phyloP scores from a whole-genome alignment of 2,113 vertebrate species.

The Xerus inauris region DNA sequence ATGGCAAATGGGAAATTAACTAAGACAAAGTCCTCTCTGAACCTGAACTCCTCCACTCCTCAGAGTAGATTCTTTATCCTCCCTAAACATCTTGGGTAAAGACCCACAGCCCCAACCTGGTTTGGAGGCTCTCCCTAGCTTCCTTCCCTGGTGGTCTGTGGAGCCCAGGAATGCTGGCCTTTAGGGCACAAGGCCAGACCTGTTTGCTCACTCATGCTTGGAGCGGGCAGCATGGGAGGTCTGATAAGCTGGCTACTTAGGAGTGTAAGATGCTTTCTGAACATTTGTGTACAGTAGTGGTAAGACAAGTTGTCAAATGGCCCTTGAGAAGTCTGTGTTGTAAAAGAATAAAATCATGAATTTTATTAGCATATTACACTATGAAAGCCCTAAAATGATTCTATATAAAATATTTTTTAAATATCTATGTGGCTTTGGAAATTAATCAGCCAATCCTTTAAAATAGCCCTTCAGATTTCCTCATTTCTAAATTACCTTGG shows the following conservation, averaged over 20 bases:
- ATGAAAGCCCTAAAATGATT: background rate
- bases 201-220: conserved; percentile 64
- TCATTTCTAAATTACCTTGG: background rate
- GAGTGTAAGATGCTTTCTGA: background rate
- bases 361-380: background rate
- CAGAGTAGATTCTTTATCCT: conserved; percentile 34
- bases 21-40: background rate
- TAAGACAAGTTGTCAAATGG: background rate
- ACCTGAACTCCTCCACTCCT: background rate
- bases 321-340: background rate
- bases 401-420: background rate
- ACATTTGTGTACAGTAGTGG: background rate
- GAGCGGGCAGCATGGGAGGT: conserved; percentile 71
- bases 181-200: conserved; percentile 74
- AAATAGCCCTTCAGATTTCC: background rate
- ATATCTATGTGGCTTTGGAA: background rate
- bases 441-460: background rate
- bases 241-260: conserved; percentile 67
- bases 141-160: conserved; percentile 78
- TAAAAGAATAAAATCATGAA: background rate
- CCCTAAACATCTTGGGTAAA: conserved; percentile 32
- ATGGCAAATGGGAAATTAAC: background rate
- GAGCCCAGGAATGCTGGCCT: conserved; percentile 78
- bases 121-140: conserved; percentile 51
- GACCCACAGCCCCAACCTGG: background rate